phyloP scores from a whole-genome alignment of 1,140 invertebrate species.

The Drosophila nigrodunni region DNA sequence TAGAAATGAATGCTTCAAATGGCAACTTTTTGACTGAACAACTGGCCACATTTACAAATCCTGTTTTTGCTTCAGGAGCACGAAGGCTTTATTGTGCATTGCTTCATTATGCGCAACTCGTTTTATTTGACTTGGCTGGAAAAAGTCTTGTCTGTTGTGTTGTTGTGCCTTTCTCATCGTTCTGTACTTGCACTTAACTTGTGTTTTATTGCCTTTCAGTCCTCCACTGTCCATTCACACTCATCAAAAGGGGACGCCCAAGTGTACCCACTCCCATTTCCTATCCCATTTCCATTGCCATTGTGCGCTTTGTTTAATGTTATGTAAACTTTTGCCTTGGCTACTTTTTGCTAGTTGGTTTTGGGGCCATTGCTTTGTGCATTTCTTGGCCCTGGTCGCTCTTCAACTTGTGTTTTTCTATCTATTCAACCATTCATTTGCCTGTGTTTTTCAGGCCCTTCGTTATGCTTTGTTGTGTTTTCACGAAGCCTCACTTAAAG shows the following conservation, averaged over 20 bases:
- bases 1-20: conserved; percentile 1
- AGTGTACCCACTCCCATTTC: conserved; percentile 27
- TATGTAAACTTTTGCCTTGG: conserved; percentile 78
- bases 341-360: conserved; percentile 51
- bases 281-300: conserved; percentile 39
- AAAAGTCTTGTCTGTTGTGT: conserved; percentile 54
- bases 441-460: conserved; percentile 40
- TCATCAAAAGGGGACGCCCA: conserved; percentile 64
- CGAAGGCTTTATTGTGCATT: conserved; percentile 63
- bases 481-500: conserved; percentile 50
- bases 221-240: conserved; percentile 59
- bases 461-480: conserved; percentile 28
- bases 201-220: conserved; percentile 40
- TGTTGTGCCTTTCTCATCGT: conserved; percentile 15
- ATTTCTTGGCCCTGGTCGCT: conserved; percentile 45
- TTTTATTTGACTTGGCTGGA: conserved; percentile 77
- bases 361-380: conserved; percentile 34
- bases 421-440: conserved; percentile 80
- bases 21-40: conserved; percentile 32
- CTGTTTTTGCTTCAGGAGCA: conserved; percentile 17
- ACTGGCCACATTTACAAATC: conserved; percentile 64
- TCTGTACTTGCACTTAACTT: conserved; percentile 62
- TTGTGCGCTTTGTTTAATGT: conserved; percentile 83
- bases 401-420: conserved; percentile 66
- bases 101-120: conserved; percentile 80